Evolutionary conservation across 2,888 invertebrate genomes (phyloP).

Genomic region (Cerceris ruficornis): DNA sequence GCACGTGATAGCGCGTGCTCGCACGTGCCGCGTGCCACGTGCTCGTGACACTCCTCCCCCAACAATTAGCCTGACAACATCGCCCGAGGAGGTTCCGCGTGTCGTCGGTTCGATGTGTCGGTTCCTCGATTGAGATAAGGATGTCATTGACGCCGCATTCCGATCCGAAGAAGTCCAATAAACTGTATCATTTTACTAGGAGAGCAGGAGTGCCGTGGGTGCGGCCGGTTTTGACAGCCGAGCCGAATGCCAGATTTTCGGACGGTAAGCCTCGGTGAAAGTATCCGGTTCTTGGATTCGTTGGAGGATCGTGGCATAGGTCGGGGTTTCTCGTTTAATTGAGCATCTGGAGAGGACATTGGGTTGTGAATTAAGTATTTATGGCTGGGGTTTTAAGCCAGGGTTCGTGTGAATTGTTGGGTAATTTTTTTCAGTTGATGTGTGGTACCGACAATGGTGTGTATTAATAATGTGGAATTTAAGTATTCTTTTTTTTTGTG

Average conservation of each 20-base stretch:
- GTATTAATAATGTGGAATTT: too few species aligned
- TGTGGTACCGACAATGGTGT: too few species aligned
- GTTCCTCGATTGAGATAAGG: conserved; percentile 47
- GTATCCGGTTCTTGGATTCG: background rate
- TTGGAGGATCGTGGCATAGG: background rate
- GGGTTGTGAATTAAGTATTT: too few species aligned
- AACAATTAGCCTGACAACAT: conserved; percentile 7
- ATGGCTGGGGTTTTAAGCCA: too few species aligned
- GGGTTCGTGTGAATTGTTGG: too few species aligned
- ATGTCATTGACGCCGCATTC: conserved; percentile 74
- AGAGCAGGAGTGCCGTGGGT: conserved; percentile 67
- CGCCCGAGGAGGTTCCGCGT: background rate
- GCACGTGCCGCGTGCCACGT: conserved; percentile 6
- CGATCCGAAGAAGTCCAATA: conserved; percentile 80
- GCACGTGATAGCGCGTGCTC: conserved; percentile 21
- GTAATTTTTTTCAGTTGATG: too few species aligned
- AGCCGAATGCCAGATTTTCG: conserved; percentile 41
- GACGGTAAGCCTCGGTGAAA: conserved; percentile 6
- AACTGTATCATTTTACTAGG: conserved; percentile 80
- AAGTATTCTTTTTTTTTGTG: too few species aligned
- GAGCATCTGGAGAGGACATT: too few species aligned
- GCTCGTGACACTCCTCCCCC: background rate
- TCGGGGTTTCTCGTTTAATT: background rate
- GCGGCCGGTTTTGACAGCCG: conserved; percentile 22
- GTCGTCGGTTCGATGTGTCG: background rate